Evolutionary conservation across 2,888 invertebrate species (phyloP), one percentile per base, ranked within the genome.

Genomic region (Pogonocherus hispidulus): DNA sequence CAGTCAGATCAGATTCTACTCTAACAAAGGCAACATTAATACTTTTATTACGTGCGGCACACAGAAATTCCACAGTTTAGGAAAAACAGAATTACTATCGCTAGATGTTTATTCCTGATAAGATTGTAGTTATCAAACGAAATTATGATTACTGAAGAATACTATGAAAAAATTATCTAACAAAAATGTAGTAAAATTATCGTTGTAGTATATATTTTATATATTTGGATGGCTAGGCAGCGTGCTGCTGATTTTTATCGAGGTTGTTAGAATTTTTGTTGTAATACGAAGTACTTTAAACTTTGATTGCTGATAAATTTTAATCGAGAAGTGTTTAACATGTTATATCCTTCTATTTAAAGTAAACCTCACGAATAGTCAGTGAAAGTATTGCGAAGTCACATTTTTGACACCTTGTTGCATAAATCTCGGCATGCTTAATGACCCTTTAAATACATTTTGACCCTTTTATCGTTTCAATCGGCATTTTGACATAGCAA

Each of bases 21-120:
- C 27, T 14, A 51, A 41, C 62, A 35, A 62, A 20, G 37, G 51
- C 49, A 35, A 35, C n/a, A 9, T 27, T 59, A 59, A 59, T 59
- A 47, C 62, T 51, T 62, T 49, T 51, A 51, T 62, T 47, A 51
- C 62, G 35, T 37, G 35, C 32, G 20, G 18, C 20, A 27, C 16
- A n/a, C 16, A 41, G 5, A 41, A 41, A 41, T 41, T 41, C 41
- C n/a, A n/a, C 41, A 52, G 16, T 27, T 49, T 23, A n/a, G 9
- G 27, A 22, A 22, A 14, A 52, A 27, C 11, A 23, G 18, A 49
- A 27, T 19, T 59, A 18, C 27, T 59, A 57, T 59, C 59, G 22
- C 47, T 2, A n/a, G 32, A 59, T 59, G 27, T n/a, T 19, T 47
- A 27, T 44, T n/a, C 1, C 18, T 47, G 46, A 59, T 59, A 59